Evolutionary conservation across 1,140 invertebrate species (phyloP), one percentile per base, ranked within the genome.

Genomic region (Dryas iulia): DNA sequence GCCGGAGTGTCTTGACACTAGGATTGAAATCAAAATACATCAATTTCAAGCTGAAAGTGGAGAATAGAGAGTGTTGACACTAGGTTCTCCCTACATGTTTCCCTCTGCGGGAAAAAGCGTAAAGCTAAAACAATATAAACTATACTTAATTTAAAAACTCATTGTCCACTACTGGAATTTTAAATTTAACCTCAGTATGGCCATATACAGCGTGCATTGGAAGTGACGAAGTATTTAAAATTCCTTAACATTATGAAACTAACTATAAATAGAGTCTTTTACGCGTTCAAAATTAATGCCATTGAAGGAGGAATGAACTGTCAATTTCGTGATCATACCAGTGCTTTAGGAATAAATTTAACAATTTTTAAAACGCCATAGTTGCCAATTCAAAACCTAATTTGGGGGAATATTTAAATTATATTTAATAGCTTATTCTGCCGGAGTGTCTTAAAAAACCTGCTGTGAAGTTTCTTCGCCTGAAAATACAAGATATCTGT

Each of bases 161-260:
- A 59, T 24, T 35, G 18, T 59, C 35, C 6, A n/a, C 12, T 14
- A 14, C 21, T 21, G n/a, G 21, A 59, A 35, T 30, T n/a, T 59
- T 18, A 31, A 33, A 28, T 23, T 59, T 59, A 35, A 59, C 58
- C 58, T 59, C 30, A 35, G 39, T 39, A 21, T 21, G 39, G 1
- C 6, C 23, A 23, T n/a, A n/a, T n/a, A n/a, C n/a, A 24, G 23
- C 21, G 11, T 2, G 24, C 28, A 35, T 59, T 39, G 30, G 28
- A 11, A n/a, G 24, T 24, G 31, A 35, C 58, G 30, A 59, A 26
- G 31, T 33, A 33, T 39, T 39, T 59, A 21, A 47, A 14, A 47
- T 47, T 47, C 18, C 0, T 47, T 47, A 21, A 47, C 18, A 21
- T 21, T 47, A 47, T 47, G 18, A 10, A 47, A 47, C 2, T 11